Percentiles rank a stretch among this genome's conserved stretches.
phyloP scores from a whole-genome alignment of 2,888 invertebrate genomes.

The Ceramica pisi region DNA sequence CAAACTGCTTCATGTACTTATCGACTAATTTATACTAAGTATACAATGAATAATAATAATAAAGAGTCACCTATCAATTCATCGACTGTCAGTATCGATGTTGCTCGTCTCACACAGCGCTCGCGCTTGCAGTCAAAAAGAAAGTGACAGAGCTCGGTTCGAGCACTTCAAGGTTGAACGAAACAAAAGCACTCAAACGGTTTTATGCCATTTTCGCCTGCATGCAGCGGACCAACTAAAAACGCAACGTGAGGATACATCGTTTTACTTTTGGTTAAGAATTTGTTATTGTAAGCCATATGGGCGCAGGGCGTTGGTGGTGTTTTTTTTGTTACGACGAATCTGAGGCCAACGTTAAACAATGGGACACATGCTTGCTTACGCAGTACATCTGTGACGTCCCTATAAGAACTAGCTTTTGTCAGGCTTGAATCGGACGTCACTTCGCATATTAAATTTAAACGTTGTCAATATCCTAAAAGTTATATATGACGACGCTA shows the following conservation, averaged over 20 bases:
- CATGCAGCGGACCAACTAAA: slow-evolving; percentile 68
- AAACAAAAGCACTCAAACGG: slow-evolving; percentile 71
- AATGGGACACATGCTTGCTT: slow-evolving; percentile 87
- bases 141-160: slow-evolving; percentile 59
- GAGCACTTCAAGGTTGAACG: slow-evolving; percentile 73
- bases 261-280: slow-evolving; percentile 89
- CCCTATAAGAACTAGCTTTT: slow-evolving; percentile 35
- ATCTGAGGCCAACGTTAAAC: slow-evolving; percentile 85
- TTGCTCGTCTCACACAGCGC: too few species aligned
- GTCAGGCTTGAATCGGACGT: slow-evolving; percentile 22
- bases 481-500: not conserved
- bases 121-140: too few species aligned
- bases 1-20: too few species aligned
- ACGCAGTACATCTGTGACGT: slow-evolving; percentile 79
- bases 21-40: too few species aligned
- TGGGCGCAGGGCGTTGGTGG: slow-evolving; percentile 82
- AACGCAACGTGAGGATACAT: slow-evolving; percentile 83
- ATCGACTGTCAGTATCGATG: too few species aligned
- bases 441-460: not conserved
- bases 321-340: slow-evolving; percentile 84
- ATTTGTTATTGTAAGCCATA: slow-evolving; percentile 89
- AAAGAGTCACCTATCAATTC: too few species aligned
- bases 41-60: too few species aligned
- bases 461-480: not conserved
- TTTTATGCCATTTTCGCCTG: slow-evolving; percentile 80